Evolutionary conservation across 1,140 invertebrate species (phyloP).

Genomic region (Patella vulgata): DNA sequence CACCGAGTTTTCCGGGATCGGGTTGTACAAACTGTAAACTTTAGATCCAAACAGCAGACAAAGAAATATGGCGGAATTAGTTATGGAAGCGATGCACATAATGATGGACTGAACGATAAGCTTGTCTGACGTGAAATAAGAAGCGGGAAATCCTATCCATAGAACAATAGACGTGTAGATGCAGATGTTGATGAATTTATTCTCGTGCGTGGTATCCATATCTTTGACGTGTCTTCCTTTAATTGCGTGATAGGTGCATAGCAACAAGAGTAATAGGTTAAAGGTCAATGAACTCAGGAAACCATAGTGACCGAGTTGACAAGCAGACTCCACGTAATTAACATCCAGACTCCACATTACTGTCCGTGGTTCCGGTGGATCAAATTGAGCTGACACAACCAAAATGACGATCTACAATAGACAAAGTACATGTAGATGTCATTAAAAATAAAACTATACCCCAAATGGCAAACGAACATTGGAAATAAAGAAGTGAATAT

Average conservation of each 20-base stretch:
- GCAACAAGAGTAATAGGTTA: constrained; percentile 85
- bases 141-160: constrained; percentile 51
- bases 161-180: constrained; percentile 48
- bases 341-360: constrained; percentile 6
- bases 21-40: not conserved
- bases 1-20: too few relatives aligned
- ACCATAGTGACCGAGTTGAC: constrained; percentile 6
- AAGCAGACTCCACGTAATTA: constrained; percentile 23
- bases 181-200: constrained; percentile 40
- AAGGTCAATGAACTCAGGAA: constrained; percentile 73
- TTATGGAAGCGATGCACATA: constrained; percentile 32
- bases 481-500: too few relatives aligned
- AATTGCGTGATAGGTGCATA: constrained; percentile 89
- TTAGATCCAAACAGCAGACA: constrained; percentile 43
- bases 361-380: constrained; percentile 9
- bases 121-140: constrained; percentile 41
- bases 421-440: too few relatives aligned
- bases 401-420: too few relatives aligned
- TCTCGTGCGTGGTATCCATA: constrained; percentile 53
- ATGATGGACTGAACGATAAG: constrained; percentile 30
- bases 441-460: too few relatives aligned
- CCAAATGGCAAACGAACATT: too few relatives aligned
- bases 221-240: constrained; percentile 65
- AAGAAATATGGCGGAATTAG: constrained; percentile 37
- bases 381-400: not conserved